Evolutionary conservation across 2,113 vertebrate genomes (phyloP).

Genomic region (Petaurus breviceps): DNA sequence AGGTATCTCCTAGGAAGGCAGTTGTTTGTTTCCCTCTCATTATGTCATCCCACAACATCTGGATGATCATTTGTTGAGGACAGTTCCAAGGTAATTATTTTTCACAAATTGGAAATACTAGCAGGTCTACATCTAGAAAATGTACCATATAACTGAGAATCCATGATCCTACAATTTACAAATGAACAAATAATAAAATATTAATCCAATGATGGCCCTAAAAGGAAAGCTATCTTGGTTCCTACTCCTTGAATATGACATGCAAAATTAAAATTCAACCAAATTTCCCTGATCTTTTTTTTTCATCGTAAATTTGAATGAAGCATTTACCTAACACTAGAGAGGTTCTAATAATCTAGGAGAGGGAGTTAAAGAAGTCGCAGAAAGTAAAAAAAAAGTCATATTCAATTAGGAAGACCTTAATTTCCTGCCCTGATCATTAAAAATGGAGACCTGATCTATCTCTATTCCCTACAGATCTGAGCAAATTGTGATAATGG

Average conservation of each 20-base stretch:
- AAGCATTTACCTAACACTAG: background rate
- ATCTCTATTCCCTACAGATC: background rate
- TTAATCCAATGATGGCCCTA: background rate
- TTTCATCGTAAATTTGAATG: background rate
- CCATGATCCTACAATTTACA: background rate
- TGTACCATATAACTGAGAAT: background rate
- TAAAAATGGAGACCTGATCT: background rate
- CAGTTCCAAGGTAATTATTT: background rate
- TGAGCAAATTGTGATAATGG: background rate
- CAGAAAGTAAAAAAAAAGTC: conserved; percentile 4
- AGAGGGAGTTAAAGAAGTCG: conserved; percentile 16
- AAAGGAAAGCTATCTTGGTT: background rate
- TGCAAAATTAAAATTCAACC: background rate
- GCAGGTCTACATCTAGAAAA: no score
- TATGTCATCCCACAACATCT: background rate
- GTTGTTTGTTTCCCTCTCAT: background rate
- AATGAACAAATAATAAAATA: background rate
- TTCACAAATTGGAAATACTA: background rate
- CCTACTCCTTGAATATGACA: background rate
- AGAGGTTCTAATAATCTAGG: background rate
- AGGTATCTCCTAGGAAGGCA: background rate
- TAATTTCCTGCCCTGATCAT: conserved; percentile 11
- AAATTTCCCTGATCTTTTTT: background rate
- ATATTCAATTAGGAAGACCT: conserved; percentile 1
- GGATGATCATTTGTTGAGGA: background rate